Percentiles rank a stretch among this genome's conserved stretches.
Evolutionary conservation across 2,113 vertebrate genomes (phyloP).

Genomic region (Electrona antarctica): DNA sequence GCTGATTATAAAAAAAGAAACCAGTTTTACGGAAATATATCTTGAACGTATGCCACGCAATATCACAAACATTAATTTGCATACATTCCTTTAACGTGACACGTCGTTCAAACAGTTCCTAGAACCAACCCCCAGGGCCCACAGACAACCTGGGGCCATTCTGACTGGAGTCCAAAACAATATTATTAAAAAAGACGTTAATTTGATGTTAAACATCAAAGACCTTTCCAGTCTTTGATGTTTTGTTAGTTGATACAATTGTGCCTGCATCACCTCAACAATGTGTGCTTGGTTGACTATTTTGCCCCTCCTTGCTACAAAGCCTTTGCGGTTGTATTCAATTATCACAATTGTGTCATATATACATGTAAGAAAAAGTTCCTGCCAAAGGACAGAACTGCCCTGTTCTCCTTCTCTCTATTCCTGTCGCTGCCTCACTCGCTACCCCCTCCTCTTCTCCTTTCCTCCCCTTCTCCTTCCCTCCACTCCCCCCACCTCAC

Average conservation of each 20-base stretch:
- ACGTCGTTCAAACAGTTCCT: not conserved
- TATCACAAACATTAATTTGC: slow-evolving; percentile 1
- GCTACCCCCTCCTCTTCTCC: not conserved
- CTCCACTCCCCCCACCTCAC: not conserved
- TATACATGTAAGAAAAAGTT: no score
- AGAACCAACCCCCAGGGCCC: not conserved
- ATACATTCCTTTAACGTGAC: not conserved
- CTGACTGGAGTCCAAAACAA: not conserved
- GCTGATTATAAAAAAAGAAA: no score
- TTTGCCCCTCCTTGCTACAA: no score
- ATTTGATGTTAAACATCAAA: not conserved
- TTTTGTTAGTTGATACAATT: not conserved
- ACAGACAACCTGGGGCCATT: not conserved
- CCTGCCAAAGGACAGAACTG: no score
- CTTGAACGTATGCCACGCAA: not conserved
- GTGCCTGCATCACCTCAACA: not conserved
- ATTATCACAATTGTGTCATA: no score
- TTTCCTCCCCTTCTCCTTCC: not conserved
- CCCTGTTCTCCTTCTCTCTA: not conserved
- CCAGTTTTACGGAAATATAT: no score
- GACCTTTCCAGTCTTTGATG: not conserved
- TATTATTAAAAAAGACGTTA: not conserved
- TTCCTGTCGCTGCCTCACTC: not conserved
- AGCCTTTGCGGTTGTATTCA: no score
- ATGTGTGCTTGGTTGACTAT: no score